Base-by-base conservation (phyloP, 2,888 invertebrate genomes). In the Sacculina carcini region DNA sequence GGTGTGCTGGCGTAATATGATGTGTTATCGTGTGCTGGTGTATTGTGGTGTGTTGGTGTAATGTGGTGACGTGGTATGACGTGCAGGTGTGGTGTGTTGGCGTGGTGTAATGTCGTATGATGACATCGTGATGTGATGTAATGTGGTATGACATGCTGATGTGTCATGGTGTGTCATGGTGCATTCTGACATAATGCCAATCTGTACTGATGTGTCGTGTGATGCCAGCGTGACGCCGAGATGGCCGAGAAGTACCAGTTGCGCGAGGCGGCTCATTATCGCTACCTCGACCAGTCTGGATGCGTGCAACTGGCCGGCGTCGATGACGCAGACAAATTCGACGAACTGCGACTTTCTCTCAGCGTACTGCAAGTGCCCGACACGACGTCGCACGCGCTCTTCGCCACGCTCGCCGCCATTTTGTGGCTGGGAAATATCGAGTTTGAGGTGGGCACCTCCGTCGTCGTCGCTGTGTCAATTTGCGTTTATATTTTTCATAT, bases 341-440 rank as follows among this genome's bases (percentile, higher is more conserved):
- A 87, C 61, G 79, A 79, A n/a, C 68, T 89, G 46, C 74, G 84
- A 58, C 70, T 89, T 54, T 87, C 87, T 1, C 80, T 89, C 63
- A 85, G 83, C 23, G 84, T 89, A 38, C 69, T 89, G 36, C 84
- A 86, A 67, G 81, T 87, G 47, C 81, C 84, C 9, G 71, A 77
- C 50, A 77, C 77, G 57, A 82, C 83, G 76, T 83, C 81, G 63
- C 83, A 83, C 63, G 86, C 86, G 0, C 79, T 89, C 57, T 86
- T 86, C 62, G 78, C 81, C 62, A 83, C 85, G 7, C 66, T 89
- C 26, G 80, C 85, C 14, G 84, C 87, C 1, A 84, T 89, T 57
- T 67, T 89, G 51, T 87, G 87, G 87, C 72, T 89, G 32, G 87
- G 89, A 29, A 89, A 87, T 65, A 70, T 87, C 56, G 74, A 73